Evolutionary conservation across 2,113 vertebrate species (phyloP), one percentile per base, ranked within the genome.

Genomic region (Aix galericulata): DNA sequence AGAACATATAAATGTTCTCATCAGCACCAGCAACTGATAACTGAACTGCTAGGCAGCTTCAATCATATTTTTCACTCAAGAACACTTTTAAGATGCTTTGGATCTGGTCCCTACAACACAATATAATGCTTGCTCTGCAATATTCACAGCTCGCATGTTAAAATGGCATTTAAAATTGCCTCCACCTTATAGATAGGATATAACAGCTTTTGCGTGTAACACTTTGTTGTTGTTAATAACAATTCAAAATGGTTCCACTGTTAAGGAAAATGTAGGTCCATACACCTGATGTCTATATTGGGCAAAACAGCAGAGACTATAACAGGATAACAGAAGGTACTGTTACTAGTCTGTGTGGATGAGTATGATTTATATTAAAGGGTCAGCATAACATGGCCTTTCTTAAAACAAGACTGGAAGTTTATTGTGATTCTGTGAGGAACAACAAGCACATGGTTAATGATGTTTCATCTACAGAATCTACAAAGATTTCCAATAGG

Each of bases 401-500:
- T 82, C 26, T 58, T 71, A 87, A 82, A 42, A 85, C 16, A 93
- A 85, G 53, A 58, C 34, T 79, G n/a, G 34, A 91, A 75, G 82
- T 21, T 22, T 25, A 93, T 5, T 64, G 58, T 32, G 60, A 22
- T 58, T 95, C 26, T 94, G 22, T 73, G 34, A 77, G 58, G 53
- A 91, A 72, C 81, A 92, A 78, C 2, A 14, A 88, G 36, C 34
- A 79, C 53, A 48, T 36, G 29, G 75, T 76, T 94, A 94, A 93
- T 52, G 62, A 87, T 76, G 75, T 58, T 85, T 42, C 74, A 85
- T 32, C 78, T 75, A 85, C 69, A 53, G 58, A 95, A 89, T 85
- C 85, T 25, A 76, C 32, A 80, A 73, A 96, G 48, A 88, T 64
- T 93, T 89, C 53, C 82, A 86, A 95, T 63, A 69, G 32, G 38